phyloP scores from a whole-genome alignment of 2,113 vertebrate genomes.

The Bos indicus region DNA sequence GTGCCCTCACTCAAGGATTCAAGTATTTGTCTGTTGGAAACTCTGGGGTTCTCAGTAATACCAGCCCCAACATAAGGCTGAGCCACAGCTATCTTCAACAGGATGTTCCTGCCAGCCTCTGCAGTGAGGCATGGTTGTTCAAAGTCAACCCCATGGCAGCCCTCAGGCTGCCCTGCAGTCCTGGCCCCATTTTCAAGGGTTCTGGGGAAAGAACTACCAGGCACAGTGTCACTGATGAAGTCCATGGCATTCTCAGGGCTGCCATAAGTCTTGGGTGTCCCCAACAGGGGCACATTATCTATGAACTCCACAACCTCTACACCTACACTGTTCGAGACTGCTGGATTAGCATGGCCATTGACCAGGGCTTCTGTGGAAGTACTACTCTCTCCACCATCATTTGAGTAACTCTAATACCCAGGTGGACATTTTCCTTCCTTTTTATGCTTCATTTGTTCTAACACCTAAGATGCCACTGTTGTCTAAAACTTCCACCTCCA shows the following conservation, averaged over 20 bases:
- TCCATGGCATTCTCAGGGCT: slow-evolving; percentile 91
- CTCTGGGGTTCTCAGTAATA: slow-evolving; percentile 89
- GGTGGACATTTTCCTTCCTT: slow-evolving; percentile 98
- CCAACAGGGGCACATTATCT: slow-evolving; percentile 75
- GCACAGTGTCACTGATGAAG: slow-evolving; percentile 82
- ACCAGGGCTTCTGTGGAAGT: slow-evolving; percentile 82
- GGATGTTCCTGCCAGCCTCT: slow-evolving; percentile 83
- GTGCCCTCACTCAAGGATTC: slow-evolving; percentile 82
- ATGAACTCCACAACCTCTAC: slow-evolving; percentile 85
- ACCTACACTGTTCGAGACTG: slow-evolving; percentile 73
- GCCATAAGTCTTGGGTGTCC: slow-evolving; percentile 93
- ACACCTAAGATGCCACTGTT: slow-evolving; percentile 83
- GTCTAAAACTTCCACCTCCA: slow-evolving; percentile 78
- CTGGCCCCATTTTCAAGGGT: slow-evolving; percentile 79
- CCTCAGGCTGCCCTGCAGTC: slow-evolving; percentile 92
- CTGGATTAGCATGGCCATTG: slow-evolving; percentile 88
- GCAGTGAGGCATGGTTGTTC: slow-evolving; percentile 83
- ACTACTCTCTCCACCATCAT: slow-evolving; percentile 78
- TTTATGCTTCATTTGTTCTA: slow-evolving; percentile 91
- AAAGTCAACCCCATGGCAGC: slow-evolving; percentile 79
- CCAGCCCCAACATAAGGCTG: slow-evolving; percentile 76
- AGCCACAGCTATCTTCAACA: slow-evolving; percentile 83
- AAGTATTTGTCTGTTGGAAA: slow-evolving; percentile 89
- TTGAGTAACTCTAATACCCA: slow-evolving; percentile 96
- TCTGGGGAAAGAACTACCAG: slow-evolving; percentile 73